phyloP scores from a whole-genome alignment of 2,113 vertebrate genomes.

The Tachysurus vachellii region DNA sequence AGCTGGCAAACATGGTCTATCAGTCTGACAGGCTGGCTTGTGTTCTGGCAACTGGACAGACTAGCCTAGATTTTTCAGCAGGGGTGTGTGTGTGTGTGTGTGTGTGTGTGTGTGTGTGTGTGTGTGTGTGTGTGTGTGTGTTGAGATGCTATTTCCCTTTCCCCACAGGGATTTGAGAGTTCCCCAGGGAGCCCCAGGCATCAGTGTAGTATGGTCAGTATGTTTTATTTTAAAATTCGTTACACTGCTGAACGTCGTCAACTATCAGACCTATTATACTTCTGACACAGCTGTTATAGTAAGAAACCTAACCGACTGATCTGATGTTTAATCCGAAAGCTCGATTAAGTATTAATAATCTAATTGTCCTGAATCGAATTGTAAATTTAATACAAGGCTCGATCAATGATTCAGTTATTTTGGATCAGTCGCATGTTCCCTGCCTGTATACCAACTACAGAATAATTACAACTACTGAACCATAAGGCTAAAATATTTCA shows the following conservation, averaged over 20 bases:
- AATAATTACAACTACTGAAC: background rate
- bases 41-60: background rate
- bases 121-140: background rate
- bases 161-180: background rate
- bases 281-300: background rate
- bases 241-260: background rate
- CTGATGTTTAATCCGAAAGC: background rate
- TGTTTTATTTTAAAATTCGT: background rate
- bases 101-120: background rate
- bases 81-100: background rate
- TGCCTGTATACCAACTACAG: background rate
- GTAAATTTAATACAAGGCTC: background rate
- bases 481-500: background rate
- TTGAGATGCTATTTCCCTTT: background rate
- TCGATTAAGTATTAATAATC: background rate
- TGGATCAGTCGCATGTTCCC: background rate
- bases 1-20: background rate
- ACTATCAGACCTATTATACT: too few relatives aligned
- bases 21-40: background rate
- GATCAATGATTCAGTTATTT: background rate
- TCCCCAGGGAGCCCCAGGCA: background rate
- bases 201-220: background rate
- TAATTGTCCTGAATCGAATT: background rate
- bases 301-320: background rate
- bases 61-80: background rate